A percentile compares a stretch with the other conserved stretches of the same genome.
Evolutionary conservation across 2,113 vertebrate genomes (phyloP).

Genomic region (Nothoprocta perdicaria): DNA sequence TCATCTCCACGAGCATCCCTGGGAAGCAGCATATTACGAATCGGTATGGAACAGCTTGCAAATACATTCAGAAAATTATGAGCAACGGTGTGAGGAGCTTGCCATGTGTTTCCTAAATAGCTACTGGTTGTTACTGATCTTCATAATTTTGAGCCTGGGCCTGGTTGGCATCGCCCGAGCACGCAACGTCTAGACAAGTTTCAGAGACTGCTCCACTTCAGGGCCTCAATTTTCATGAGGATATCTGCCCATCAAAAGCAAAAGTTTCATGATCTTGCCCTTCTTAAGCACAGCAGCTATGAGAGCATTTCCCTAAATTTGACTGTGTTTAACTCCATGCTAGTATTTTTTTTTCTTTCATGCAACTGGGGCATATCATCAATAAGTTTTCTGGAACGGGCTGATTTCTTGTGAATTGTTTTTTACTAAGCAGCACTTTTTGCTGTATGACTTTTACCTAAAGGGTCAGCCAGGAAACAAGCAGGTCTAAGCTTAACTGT

Average conservation of each 20-base stretch:
- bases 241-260: background rate
- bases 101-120: background rate
- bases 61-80: background rate
- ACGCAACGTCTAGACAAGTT: rapidly evolving
- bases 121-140: background rate
- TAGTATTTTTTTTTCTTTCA: background rate
- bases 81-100: background rate
- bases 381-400: background rate
- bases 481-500: background rate
- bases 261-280: background rate
- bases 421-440: background rate
- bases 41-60: background rate
- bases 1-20: background rate
- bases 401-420: background rate
- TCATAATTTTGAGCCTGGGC: background rate
- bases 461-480: background rate
- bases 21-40: background rate
- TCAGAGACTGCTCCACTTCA: background rate
- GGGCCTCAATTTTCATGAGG: background rate
- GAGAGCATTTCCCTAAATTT: background rate
- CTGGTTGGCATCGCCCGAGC: background rate
- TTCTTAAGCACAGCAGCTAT: background rate
- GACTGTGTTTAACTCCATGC: background rate
- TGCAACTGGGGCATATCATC: background rate
- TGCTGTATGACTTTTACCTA: background rate